Evolutionary conservation across 2,888 invertebrate genomes (phyloP).

Genomic region (Epinotia brunnichana): DNA sequence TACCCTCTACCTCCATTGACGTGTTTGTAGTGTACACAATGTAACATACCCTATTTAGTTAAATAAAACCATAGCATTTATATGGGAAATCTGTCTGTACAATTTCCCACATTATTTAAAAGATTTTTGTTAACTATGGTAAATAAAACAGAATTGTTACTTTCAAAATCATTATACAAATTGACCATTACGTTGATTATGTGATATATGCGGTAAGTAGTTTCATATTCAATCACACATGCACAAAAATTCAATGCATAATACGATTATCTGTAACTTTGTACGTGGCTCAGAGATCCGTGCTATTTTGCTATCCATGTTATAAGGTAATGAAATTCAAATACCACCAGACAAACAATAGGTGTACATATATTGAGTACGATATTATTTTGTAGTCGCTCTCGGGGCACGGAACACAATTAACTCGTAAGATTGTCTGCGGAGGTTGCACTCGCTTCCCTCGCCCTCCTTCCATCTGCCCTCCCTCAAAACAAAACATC

Average conservation of each 20-base stretch:
- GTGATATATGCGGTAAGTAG: background rate
- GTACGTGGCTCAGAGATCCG: background rate
- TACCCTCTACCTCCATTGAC: conserved; percentile 43
- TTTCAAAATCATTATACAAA: too few relatives aligned
- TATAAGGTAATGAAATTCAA: conserved; percentile 17
- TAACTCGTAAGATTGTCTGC: conserved; percentile 84
- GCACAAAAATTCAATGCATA: background rate
- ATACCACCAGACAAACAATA: conserved; percentile 44
- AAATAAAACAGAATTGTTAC: too few relatives aligned
- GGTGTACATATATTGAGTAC: conserved; percentile 57
- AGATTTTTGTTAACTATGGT: background rate
- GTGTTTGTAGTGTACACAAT: background rate
- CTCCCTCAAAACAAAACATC: conserved; percentile 84
- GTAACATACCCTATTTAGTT: background rate
- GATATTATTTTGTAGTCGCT: conserved; percentile 82
- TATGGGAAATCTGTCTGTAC: background rate
- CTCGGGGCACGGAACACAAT: conserved; percentile 83
- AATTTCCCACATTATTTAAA: background rate
- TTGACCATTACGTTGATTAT: too few relatives aligned
- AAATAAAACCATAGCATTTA: background rate
- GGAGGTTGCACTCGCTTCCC: conserved; percentile 80
- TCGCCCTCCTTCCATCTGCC: conserved; percentile 78
- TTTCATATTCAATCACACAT: background rate
- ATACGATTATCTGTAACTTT: too few relatives aligned
- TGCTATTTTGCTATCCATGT: background rate